Percentiles rank a stretch among this genome's conserved stretches.
phyloP scores from a whole-genome alignment of 2,888 invertebrate genomes.

The Ctenicera cuprea region DNA sequence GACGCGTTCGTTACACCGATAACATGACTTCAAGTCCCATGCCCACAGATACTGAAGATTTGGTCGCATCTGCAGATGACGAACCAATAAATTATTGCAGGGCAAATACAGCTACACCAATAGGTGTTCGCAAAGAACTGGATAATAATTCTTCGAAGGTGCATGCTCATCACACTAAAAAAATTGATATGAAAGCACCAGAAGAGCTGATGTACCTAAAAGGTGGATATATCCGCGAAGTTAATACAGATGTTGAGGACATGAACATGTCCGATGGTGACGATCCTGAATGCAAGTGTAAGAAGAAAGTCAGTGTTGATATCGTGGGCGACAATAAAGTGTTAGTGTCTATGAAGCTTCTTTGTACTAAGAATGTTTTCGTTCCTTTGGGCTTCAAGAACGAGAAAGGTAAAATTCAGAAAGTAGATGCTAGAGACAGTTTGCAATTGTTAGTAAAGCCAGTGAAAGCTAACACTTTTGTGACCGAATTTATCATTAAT shows the following conservation, averaged over 20 bases:
- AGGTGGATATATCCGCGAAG: constrained; percentile 71
- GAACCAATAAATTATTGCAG: constrained; percentile 61
- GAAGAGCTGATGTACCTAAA: constrained; percentile 74
- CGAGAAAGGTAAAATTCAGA: constrained; percentile 56
- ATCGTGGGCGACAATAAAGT: constrained; percentile 50
- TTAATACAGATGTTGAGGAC: constrained; percentile 76
- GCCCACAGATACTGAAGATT: constrained; percentile 73
- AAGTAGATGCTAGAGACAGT: constrained; percentile 46
- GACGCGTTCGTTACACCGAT: constrained; percentile 13
- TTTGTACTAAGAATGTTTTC: constrained; percentile 48
- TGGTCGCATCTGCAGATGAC: constrained; percentile 72
- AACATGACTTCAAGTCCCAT: constrained; percentile 25
- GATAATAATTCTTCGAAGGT: constrained; percentile 72
- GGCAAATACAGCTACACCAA: constrained; percentile 67
- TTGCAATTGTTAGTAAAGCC: constrained; percentile 37
- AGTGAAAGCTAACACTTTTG: constrained; percentile 39
- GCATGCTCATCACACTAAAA: constrained; percentile 70
- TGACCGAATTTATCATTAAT: constrained; percentile 52
- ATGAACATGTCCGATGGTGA: constrained; percentile 68
- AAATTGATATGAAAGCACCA: constrained; percentile 71
- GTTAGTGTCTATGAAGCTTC: constrained; percentile 44
- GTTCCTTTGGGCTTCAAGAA: constrained; percentile 42
- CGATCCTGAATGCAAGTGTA: constrained; percentile 38
- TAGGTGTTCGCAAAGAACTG: constrained; percentile 70
- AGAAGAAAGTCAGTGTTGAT: constrained; percentile 50